Evolutionary conservation across 2,888 invertebrate species (phyloP).

Genomic region (Metopia argyrocephala): DNA sequence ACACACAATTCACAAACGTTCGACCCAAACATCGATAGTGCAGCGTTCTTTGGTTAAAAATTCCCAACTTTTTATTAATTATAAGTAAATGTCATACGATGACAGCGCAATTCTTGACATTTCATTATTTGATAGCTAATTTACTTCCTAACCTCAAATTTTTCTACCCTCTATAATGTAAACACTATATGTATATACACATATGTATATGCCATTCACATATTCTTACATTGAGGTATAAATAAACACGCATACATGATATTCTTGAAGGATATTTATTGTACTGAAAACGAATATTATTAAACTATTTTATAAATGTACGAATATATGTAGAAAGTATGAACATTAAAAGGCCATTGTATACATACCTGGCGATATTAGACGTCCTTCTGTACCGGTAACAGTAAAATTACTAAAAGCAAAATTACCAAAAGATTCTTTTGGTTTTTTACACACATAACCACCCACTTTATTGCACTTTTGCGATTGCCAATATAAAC

Average conservation of each 20-base stretch:
- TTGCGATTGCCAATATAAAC: constrained; percentile 85
- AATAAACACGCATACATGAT: not conserved
- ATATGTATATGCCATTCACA: not conserved
- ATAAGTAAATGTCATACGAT: too few species aligned
- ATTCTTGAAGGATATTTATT: constrained; percentile 1
- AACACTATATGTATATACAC: too few species aligned
- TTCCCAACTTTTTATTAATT: too few species aligned
- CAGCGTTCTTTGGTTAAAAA: too few species aligned
- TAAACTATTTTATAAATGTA: not conserved
- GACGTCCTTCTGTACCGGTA: constrained; percentile 82
- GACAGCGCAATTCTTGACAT: too few species aligned
- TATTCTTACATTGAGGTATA: not conserved
- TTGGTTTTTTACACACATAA: constrained; percentile 83
- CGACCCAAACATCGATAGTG: too few species aligned
- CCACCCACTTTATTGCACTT: constrained; percentile 84
- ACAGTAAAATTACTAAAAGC: constrained; percentile 81
- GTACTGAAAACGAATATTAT: not conserved
- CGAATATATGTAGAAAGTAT: not conserved
- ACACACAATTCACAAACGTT: too few species aligned
- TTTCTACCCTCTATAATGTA: too few species aligned
- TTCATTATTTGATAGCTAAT: too few species aligned
- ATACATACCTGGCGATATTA: constrained; percentile 82
- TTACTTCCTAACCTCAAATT: too few species aligned
- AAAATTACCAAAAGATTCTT: constrained; percentile 69
- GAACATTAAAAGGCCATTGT: not conserved